phyloP scores from a whole-genome alignment of 1,140 invertebrate genomes.

The Caerostris darwini region DNA sequence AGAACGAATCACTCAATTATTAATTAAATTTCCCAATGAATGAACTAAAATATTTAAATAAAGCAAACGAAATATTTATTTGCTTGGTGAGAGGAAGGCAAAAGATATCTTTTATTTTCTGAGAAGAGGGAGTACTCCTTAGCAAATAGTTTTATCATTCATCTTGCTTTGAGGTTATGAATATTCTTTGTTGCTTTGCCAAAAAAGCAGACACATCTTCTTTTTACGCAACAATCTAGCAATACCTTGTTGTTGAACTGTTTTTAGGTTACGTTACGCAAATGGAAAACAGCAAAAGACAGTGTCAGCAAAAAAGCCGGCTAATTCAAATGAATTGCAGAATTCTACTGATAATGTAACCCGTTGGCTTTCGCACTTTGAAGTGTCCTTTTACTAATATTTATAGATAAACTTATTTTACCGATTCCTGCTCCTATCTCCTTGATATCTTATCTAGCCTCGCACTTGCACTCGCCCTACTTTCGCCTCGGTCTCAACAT shows the following conservation, averaged over 20 bases:
- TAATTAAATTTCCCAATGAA: too few species aligned
- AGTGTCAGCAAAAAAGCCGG: not conserved
- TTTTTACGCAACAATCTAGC: not conserved
- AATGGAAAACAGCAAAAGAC: not conserved
- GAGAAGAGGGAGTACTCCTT: too few species aligned
- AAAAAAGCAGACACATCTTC: not conserved
- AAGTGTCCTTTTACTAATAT: not conserved
- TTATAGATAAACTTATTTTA: conserved; percentile 33
- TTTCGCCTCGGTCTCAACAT: not conserved
- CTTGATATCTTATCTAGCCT: conserved; percentile 29
- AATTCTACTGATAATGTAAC: conserved; percentile 5
- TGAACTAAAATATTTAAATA: too few species aligned
- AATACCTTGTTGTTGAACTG: conserved; percentile 2
- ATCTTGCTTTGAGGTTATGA: too few species aligned
- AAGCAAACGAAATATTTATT: too few species aligned
- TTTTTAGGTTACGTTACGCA: conserved; percentile 28
- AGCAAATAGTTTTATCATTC: too few species aligned
- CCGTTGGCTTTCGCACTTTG: conserved; percentile 13
- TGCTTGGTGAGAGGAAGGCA: too few species aligned
- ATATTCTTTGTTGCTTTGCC: not conserved
- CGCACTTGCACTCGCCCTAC: conserved; percentile 30
- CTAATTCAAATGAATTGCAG: not conserved
- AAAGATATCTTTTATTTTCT: too few species aligned
- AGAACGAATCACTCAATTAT: too few species aligned
- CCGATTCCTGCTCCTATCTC: not conserved